Evolutionary conservation across 2,113 vertebrate species (phyloP).

Genomic region (Phyllostomus discolor): DNA sequence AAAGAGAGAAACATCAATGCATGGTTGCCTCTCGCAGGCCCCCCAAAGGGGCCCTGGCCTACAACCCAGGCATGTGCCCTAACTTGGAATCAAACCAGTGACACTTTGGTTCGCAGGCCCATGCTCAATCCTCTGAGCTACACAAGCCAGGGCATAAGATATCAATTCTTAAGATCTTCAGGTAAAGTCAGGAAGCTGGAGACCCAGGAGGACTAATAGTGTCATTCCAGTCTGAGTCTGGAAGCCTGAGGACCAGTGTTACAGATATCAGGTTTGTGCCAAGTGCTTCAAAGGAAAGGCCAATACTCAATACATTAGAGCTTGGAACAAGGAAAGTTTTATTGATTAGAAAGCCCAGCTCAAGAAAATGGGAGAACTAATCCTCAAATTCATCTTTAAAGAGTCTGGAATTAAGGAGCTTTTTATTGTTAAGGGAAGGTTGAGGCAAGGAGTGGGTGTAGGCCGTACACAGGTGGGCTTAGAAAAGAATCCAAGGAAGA

Average conservation of each 20-base stretch:
- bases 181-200: not conserved
- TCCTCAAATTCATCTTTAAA: not conserved
- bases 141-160: not conserved
- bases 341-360: not conserved
- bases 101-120: no score
- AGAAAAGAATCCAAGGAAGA: not conserved
- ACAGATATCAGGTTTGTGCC: not conserved
- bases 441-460: not conserved
- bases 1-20: no score
- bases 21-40: no score
- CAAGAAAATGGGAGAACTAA: not conserved
- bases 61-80: no score
- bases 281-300: not conserved
- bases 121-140: no score
- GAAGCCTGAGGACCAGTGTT: not conserved
- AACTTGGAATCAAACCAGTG: no score
- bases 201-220: not conserved
- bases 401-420: not conserved
- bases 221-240: not conserved
- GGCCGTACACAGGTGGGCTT: not conserved
- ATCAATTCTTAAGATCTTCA: not conserved
- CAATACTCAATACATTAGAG: not conserved
- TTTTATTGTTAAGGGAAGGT: not conserved
- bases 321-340: not conserved
- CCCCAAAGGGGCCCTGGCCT: no score